These are phyloP conservation scores for Luffia ferchaultella DNA, from an alignment of 2,888 invertebrate genomes.

Conservation along the genomic window DNA sequence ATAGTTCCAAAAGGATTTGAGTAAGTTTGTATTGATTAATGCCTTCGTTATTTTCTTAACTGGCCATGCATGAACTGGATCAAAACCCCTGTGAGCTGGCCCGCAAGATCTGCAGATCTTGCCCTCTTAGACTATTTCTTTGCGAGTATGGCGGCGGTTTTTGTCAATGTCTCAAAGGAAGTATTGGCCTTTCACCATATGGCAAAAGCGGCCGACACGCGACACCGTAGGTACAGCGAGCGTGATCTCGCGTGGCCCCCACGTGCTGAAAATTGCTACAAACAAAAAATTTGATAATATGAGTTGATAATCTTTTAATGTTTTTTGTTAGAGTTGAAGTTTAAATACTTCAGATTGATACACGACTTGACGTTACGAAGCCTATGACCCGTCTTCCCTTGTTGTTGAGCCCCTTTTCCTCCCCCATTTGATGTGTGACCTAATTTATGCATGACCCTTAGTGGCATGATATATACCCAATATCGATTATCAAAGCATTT, in stretches of 20 bases:
- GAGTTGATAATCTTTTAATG: not conserved
- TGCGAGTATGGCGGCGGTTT: no score
- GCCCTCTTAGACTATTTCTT: no score
- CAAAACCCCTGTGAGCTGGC: no score
- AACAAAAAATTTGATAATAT: not conserved
- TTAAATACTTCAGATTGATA: not conserved
- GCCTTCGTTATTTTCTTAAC: no score
- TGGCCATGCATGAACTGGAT: no score
- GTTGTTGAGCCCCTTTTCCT: not conserved
- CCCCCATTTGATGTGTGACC: not conserved
- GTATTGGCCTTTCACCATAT: not conserved
- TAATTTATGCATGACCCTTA: not conserved
- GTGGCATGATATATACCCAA: no score
- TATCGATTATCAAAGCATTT: no score
- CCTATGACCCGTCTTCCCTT: not conserved
- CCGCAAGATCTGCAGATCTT: no score
- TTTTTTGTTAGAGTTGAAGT: not conserved
- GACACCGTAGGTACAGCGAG: not conserved
- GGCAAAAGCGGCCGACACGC: not conserved
- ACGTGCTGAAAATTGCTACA: not conserved
- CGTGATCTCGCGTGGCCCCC: not conserved
- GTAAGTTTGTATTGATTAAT: no score
- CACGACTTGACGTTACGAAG: not conserved
- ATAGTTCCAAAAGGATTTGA: no score
- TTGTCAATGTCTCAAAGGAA: no score